Percentiles rank a stretch among this genome's conserved stretches.
These are phyloP conservation scores for Pipistrellus pipistrellus DNA, from an alignment of 2,797 vertebrate genomes.

Conservation along the genomic window DNA sequence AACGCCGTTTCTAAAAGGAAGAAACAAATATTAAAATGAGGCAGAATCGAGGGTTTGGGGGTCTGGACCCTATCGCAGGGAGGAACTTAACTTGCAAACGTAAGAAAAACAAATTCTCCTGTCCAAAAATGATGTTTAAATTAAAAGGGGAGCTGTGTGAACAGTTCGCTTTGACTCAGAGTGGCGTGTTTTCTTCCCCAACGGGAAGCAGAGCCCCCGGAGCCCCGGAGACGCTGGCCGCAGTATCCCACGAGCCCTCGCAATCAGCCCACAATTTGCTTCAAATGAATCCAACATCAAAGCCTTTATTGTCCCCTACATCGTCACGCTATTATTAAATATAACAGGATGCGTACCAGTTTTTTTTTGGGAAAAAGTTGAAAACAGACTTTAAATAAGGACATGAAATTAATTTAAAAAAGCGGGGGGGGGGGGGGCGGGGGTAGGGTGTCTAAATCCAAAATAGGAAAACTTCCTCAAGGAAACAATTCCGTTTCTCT, in stretches of 20 bases:
- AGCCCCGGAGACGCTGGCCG: constrained; percentile 53
- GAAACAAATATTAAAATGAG: neutral
- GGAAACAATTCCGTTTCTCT: constrained; percentile 54
- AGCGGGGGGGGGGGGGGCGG: neutral
- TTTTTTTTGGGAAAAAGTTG: constrained; percentile 49
- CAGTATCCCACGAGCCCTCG: constrained; percentile 46
- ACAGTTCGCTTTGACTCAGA: constrained; percentile 19
- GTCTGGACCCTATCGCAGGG: constrained; percentile 4
- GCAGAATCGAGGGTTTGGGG: neutral
- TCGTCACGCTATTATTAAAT: constrained; percentile 71
- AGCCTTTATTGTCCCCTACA: constrained; percentile 63
- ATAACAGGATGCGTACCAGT: constrained; percentile 34
- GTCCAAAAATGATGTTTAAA: neutral
- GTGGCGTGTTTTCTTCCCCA: constrained; percentile 36
- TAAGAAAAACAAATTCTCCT: constrained; percentile 28
- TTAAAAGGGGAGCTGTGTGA: constrained; percentile 24
- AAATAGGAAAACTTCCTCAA: constrained; percentile 50
- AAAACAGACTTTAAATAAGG: constrained; percentile 69
- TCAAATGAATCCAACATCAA: constrained; percentile 69
- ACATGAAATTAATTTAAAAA: constrained; percentile 24
- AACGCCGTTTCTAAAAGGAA: neutral
- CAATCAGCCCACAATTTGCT: constrained; percentile 71
- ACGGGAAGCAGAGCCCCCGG: constrained; percentile 34
- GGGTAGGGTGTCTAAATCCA: neutral
- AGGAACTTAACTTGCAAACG: constrained; percentile 51